A percentile compares a stretch with the other conserved stretches of the same genome.
Evolutionary conservation across 2,888 invertebrate genomes (phyloP).

Genomic region (Andricus curvator): DNA sequence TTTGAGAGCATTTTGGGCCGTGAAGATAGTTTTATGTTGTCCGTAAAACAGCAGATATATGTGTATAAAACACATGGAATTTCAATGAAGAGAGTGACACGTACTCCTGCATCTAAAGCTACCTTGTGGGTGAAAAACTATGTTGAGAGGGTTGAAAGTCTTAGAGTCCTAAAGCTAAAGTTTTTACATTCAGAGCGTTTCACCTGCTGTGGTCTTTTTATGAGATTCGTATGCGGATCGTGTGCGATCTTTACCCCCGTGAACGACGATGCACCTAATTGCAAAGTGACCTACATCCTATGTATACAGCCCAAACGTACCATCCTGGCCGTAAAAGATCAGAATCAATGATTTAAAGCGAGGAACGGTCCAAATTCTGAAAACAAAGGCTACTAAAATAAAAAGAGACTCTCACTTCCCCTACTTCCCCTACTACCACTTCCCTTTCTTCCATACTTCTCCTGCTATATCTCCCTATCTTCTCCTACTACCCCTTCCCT

Average conservation of each 20-base stretch:
- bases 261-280: slow-evolving; percentile 27
- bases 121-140: background rate
- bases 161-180: background rate
- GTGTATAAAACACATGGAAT: slow-evolving; percentile 11
- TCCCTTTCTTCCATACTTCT: no score
- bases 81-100: slow-evolving; percentile 28
- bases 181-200: slow-evolving; percentile 12
- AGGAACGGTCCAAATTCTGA: background rate
- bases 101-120: background rate
- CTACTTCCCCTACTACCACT: no score
- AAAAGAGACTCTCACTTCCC: background rate
- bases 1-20: no score
- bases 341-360: background rate
- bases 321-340: slow-evolving; percentile 22
- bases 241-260: slow-evolving; percentile 15
- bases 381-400: background rate
- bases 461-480: no score
- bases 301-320: background rate
- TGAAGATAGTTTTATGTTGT: background rate
- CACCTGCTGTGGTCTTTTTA: slow-evolving; percentile 2
- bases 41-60: background rate
- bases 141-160: slow-evolving; percentile 6
- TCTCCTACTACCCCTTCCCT: no score
- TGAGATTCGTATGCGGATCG: slow-evolving; percentile 14
- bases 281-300: slow-evolving; percentile 30